Evolutionary conservation across 1,140 invertebrate genomes (phyloP).

Genomic region (Dendrolimus punctatus): DNA sequence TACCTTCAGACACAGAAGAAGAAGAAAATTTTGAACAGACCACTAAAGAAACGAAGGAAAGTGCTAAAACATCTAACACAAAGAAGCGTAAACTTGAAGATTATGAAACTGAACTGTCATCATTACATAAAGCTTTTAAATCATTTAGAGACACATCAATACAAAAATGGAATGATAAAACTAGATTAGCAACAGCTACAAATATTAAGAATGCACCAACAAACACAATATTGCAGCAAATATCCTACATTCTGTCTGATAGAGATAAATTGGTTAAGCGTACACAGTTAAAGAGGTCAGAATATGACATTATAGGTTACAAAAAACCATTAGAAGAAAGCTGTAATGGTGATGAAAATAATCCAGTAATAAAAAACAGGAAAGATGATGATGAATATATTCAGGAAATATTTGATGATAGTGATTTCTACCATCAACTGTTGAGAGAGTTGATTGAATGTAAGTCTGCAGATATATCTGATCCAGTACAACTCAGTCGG

Average conservation of each 20-base stretch:
- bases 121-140: constrained; percentile 77
- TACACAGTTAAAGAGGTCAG: constrained; percentile 86
- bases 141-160: constrained; percentile 85
- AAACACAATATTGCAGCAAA: constrained; percentile 88
- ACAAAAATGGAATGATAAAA: constrained; percentile 95
- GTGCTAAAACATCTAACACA: neutral
- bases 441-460: constrained; percentile 93
- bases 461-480: constrained; percentile 86
- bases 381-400: constrained; percentile 78
- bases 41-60: constrained; percentile 11
- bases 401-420: constrained; percentile 94
- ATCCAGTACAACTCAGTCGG: constrained; percentile 85
- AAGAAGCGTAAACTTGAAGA: constrained; percentile 77
- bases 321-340: constrained; percentile 40
- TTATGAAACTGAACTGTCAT: constrained; percentile 76
- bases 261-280: constrained; percentile 82
- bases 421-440: constrained; percentile 96
- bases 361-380: constrained; percentile 37
- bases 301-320: constrained; percentile 82
- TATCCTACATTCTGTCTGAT: constrained; percentile 88
- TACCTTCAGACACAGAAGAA: constrained; percentile 53
- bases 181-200: constrained; percentile 77
- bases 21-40: constrained; percentile 22
- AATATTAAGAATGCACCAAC: constrained; percentile 76
- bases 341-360: constrained; percentile 28